Conservation (phyloP, 2,797 vertebrate species). For the Rhinophrynus dorsalis region DNA sequence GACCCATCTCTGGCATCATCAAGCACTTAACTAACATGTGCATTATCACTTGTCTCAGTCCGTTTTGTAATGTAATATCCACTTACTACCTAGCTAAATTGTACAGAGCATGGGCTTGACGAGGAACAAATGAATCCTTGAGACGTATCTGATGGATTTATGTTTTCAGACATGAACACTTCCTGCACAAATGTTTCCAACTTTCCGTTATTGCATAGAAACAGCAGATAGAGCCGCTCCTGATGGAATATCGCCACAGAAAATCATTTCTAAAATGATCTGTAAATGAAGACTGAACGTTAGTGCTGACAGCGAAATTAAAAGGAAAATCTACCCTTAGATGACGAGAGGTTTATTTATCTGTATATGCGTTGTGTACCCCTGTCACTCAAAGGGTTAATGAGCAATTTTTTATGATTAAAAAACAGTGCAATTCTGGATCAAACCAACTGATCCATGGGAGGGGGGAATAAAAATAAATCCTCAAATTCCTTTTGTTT, state of each 20-base stretch:
- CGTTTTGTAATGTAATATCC: not conserved
- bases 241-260: not conserved
- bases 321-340: too few species aligned
- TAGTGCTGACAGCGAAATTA: not conserved
- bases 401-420: too few species aligned
- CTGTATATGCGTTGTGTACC: too few species aligned
- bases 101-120: not conserved
- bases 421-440: too few species aligned
- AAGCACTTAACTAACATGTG: not conserved
- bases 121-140: not conserved
- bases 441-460: too few species aligned
- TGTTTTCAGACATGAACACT: not conserved
- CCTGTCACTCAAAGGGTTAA: too few species aligned
- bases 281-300: not conserved
- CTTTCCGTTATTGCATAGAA: not conserved
- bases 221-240: not conserved
- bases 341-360: too few species aligned
- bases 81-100: not conserved
- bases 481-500: too few species aligned
- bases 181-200: not conserved
- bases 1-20: not conserved
- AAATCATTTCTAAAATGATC: not conserved
- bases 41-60: not conserved
- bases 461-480: too few species aligned
- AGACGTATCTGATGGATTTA: not conserved